phyloP scores from a whole-genome alignment of 2,797 vertebrate species.

The Neosalanx taihuensis region DNA sequence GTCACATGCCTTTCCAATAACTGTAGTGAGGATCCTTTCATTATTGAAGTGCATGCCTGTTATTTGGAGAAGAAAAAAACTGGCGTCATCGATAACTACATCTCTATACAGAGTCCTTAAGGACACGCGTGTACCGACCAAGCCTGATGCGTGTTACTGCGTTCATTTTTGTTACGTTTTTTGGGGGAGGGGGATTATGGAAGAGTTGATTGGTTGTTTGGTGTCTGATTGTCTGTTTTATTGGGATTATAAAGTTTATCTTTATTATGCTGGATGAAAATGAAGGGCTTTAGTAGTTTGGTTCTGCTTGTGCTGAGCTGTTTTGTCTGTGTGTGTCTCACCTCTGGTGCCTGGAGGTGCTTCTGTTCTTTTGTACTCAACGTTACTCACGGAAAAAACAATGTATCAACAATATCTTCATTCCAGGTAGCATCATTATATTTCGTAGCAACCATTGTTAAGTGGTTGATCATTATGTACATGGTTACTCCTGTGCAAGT shows the following conservation, averaged over 20 bases:
- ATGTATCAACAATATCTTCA: constrained; percentile 54
- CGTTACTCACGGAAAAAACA: constrained; percentile 51
- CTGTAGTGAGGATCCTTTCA: constrained; percentile 47
- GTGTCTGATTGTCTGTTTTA: constrained; percentile 44
- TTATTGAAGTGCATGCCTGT: constrained; percentile 68
- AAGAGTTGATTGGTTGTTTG: constrained; percentile 45
- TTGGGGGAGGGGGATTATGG: constrained; percentile 34
- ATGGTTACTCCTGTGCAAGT: constrained; percentile 59
- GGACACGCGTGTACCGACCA: constrained; percentile 36
- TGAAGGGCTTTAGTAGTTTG: constrained; percentile 52
- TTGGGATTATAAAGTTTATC: constrained; percentile 16
- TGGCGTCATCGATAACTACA: constrained; percentile 45
- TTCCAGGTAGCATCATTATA: constrained; percentile 67
- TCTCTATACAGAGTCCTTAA: constrained; percentile 25
- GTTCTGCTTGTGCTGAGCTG: constrained; percentile 59
- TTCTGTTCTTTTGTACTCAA: constrained; percentile 58
- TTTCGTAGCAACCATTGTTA: constrained; percentile 66
- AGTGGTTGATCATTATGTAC: constrained; percentile 74
- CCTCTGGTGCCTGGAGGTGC: constrained; percentile 51
- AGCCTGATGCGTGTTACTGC: constrained; percentile 52
- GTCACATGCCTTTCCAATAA: constrained; percentile 18
- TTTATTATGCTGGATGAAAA: constrained; percentile 44
- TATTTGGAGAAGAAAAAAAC: constrained; percentile 42
- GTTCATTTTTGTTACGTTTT: constrained; percentile 46
- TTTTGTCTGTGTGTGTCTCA: constrained; percentile 42